These are phyloP conservation scores for Catocala nupta DNA, from an alignment of 2,888 invertebrate species.

Conservation along the genomic window DNA sequence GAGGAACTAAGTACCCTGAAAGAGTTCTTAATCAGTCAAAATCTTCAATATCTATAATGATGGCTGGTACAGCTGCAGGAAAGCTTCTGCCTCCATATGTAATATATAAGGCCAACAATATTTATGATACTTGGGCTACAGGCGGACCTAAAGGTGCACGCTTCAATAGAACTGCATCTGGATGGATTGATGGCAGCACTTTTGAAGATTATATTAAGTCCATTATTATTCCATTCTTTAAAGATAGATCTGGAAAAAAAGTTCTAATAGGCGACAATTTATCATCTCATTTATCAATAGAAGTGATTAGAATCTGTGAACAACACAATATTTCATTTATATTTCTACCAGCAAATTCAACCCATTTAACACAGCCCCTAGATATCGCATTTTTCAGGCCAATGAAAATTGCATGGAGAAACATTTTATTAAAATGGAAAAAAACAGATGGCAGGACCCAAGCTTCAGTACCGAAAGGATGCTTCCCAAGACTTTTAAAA, in stretches of 20 bases:
- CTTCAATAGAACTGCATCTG: conserved; percentile 56
- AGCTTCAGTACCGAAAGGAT: conserved; percentile 36
- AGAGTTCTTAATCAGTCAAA: conserved; percentile 50
- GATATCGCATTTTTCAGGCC: conserved; percentile 13
- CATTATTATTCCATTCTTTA: conserved; percentile 31
- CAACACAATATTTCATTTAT: conserved; percentile 22
- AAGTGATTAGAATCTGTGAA: conserved; percentile 20
- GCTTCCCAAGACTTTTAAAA: conserved; percentile 32
- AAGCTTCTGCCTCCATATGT: conserved; percentile 63
- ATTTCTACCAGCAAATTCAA: conserved; percentile 21
- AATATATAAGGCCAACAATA: conserved; percentile 63
- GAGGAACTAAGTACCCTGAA: conserved; percentile 33
- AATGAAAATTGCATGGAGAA: conserved; percentile 32
- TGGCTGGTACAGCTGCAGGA: conserved; percentile 61
- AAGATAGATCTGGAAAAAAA: conserved; percentile 29
- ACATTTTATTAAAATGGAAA: conserved; percentile 32
- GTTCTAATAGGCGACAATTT: conserved; percentile 30
- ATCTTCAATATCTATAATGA: conserved; percentile 58
- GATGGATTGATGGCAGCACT: conserved; percentile 56
- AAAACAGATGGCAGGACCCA: conserved; percentile 27
- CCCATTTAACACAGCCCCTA: conserved; percentile 13
- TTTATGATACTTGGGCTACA: conserved; percentile 61
- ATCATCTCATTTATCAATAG: conserved; percentile 24
- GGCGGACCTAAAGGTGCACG: conserved; percentile 14
- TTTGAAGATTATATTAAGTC: conserved; percentile 51